phyloP scores from a whole-genome alignment of 1,140 invertebrate genomes.

The Dolichoris vasculosae region DNA sequence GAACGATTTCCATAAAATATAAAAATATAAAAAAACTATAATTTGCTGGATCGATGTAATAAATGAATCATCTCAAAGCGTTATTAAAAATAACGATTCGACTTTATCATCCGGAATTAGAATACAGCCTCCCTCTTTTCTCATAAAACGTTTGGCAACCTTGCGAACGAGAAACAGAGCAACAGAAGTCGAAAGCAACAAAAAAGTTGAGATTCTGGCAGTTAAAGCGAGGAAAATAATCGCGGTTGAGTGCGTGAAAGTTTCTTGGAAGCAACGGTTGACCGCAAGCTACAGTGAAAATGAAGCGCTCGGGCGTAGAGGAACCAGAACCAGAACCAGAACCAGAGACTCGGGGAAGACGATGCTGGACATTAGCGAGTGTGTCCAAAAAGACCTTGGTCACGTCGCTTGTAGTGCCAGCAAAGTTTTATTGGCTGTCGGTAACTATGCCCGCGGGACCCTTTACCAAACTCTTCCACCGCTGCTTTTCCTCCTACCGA shows the following conservation, averaged over 20 bases:
- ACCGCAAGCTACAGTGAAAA: conserved; percentile 3
- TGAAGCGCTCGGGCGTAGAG: neutral
- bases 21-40: no score
- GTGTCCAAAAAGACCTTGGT: conserved; percentile 40
- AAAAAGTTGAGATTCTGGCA: neutral
- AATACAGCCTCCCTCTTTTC: neutral
- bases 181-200: neutral
- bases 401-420: conserved; percentile 46
- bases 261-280: neutral
- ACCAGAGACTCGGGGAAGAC: neutral
- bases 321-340: no score
- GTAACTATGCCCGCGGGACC: conserved; percentile 54
- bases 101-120: neutral
- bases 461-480: conserved; percentile 45
- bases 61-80: no score
- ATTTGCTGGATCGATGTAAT: no score
- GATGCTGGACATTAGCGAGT: conserved; percentile 23
- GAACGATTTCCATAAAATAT: no score
- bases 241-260: neutral
- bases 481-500: neutral
- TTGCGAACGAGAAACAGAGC: neutral
- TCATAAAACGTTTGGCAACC: neutral
- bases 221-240: neutral
- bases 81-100: no score
- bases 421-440: conserved; percentile 59